Evolutionary conservation across 2,797 vertebrate species (phyloP), one percentile per base, ranked within the genome.

Genomic region (Austrolebias charrua): DNA sequence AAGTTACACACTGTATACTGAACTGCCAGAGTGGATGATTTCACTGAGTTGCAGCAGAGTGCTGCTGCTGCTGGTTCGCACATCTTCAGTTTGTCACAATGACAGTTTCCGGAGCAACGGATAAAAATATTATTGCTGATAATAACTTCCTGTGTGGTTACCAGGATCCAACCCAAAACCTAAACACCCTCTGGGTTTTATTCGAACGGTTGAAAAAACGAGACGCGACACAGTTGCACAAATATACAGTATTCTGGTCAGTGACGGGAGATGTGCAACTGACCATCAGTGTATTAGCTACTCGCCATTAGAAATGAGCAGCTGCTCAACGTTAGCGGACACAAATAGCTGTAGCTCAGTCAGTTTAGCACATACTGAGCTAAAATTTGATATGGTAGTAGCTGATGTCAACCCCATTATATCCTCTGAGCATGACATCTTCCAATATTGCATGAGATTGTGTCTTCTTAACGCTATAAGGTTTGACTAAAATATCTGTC

Each of bases 141-240:
- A 45, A 29, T 68, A n/a, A n/a, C n/a, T 84, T 88, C 82, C 85
- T 85, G 70, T 85, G 87, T 51, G 80, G 83, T 82, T 80, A 48
- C 54, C 64, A 38, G 47, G 49, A 65, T 58, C 62, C 51, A 54
- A 57, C 40, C 47, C 59, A 54, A 60, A 60, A 18, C 44, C 10
- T 19, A 66, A 64, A 7, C 14, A 11, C 20, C 45, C 50, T 51
- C 40, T 14, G 48, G 29, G 64, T 54, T 14, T 24, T 50, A 48
- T 29, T 52, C 12, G 31, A 12, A 43, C 1, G 8, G 40, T 67
- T 78, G 70, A 6, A 19, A 60, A 69, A 71, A 49, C 18, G 24
- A 19, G 6, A 15, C 52, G 15, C 50, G 48, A 43, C 62, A 50
- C 47, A 53, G 62, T 64, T 69, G 57, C 48, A 61, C 29, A 51